Evolutionary conservation across 2,888 invertebrate species (phyloP).

Genomic region (Maniola hyperantus): DNA sequence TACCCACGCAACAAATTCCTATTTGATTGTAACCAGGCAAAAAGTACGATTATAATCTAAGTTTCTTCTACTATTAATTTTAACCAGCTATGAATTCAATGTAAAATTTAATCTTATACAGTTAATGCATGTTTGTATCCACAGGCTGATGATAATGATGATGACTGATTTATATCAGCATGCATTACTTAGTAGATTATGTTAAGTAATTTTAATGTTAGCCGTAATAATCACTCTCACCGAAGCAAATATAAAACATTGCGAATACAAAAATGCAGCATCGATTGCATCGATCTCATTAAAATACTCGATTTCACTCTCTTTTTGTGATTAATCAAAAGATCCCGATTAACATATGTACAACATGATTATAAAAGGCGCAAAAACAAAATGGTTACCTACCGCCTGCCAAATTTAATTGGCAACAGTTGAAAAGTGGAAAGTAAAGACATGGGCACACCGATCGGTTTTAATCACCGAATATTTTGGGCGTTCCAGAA

Average conservation of each 20-base stretch:
- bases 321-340: constrained; percentile 34
- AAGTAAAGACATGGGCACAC: constrained; percentile 65
- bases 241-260: constrained; percentile 7
- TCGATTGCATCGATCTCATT: constrained; percentile 27
- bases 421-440: constrained; percentile 61
- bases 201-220: not conserved
- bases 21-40: constrained; percentile 24
- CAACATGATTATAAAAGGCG: constrained; percentile 29
- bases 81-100: not conserved
- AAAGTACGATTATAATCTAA: not conserved
- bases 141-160: too few species aligned
- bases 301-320: constrained; percentile 27
- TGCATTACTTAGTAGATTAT: not conserved
- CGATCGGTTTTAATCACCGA: constrained; percentile 70
- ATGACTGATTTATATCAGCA: too few species aligned
- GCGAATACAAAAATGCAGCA: constrained; percentile 14
- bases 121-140: too few species aligned
- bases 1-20: constrained; percentile 48
- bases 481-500: constrained; percentile 76
- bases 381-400: constrained; percentile 33
- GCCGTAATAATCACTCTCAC: not conserved
- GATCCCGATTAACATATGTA: constrained; percentile 35
- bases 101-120: too few species aligned
- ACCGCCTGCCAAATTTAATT: constrained; percentile 51
- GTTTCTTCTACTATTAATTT: not conserved